phyloP scores from a whole-genome alignment of 2,888 invertebrate species.

The Eurois occulta region DNA sequence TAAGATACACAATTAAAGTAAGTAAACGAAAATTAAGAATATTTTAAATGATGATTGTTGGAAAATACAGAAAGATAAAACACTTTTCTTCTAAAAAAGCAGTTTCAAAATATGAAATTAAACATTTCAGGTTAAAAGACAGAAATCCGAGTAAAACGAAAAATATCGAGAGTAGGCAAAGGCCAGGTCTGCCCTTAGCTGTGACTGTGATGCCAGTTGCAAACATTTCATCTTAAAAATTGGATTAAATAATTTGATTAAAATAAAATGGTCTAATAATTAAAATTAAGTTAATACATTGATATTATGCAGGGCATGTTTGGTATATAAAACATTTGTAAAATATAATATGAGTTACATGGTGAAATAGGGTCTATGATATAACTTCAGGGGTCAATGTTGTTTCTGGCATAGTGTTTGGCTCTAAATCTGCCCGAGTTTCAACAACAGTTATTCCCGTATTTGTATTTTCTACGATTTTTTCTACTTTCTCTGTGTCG shows the following conservation, averaged over 20 bases:
- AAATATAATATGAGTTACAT: constrained; percentile 62
- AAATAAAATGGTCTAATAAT: constrained; percentile 61
- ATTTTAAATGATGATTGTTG: constrained; percentile 57
- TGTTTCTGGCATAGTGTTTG: constrained; percentile 64
- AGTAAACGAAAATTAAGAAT: constrained; percentile 63
- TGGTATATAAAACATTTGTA: constrained; percentile 80
- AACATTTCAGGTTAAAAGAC: constrained; percentile 54
- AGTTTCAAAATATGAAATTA: constrained; percentile 73
- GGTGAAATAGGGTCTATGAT: constrained; percentile 60
- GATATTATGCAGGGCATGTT: constrained; percentile 76
- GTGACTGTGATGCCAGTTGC: constrained; percentile 25
- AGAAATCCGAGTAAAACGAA: constrained; percentile 54
- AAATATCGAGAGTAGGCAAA: constrained; percentile 61
- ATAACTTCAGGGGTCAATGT: constrained; percentile 76
- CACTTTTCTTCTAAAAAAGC: constrained; percentile 83
- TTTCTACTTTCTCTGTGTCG: constrained; percentile 13
- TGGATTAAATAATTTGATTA: constrained; percentile 42
- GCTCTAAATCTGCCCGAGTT: constrained; percentile 23
- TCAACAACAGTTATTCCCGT: constrained; percentile 41
- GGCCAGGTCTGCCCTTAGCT: constrained; percentile 69
- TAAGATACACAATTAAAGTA: constrained; percentile 53
- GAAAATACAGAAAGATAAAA: constrained; percentile 75
- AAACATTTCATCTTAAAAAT: constrained; percentile 43
- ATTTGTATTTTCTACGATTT: constrained; percentile 21
- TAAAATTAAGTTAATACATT: constrained; percentile 71